phyloP scores from a whole-genome alignment of 2,888 invertebrate genomes.

The Craniophora ligustri region DNA sequence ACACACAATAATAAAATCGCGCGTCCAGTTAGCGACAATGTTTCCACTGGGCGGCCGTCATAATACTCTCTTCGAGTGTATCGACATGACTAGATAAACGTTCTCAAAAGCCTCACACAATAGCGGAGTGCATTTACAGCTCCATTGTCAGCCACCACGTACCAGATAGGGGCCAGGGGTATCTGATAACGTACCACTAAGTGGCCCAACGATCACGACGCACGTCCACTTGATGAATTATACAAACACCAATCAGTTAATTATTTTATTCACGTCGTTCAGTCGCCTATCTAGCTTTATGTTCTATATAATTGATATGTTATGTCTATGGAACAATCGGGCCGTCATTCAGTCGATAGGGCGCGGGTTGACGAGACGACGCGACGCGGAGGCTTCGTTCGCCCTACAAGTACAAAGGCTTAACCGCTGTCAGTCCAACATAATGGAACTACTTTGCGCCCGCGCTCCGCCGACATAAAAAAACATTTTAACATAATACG shows the following conservation, averaged over 20 bases:
- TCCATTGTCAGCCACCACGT: slow-evolving; percentile 74
- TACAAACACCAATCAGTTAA: slow-evolving; percentile 88
- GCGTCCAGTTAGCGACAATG: slow-evolving; percentile 23
- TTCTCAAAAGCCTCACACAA: slow-evolving; percentile 69
- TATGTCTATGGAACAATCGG: slow-evolving; percentile 86
- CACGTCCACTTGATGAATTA: slow-evolving; percentile 83
- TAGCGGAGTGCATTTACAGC: slow-evolving; percentile 77
- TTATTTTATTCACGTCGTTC: slow-evolving; percentile 88
- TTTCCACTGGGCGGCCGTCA: slow-evolving; percentile 40
- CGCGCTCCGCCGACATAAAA: slow-evolving; percentile 70
- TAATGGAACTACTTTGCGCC: slow-evolving; percentile 62
- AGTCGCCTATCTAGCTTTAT: slow-evolving; percentile 83
- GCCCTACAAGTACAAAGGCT: slow-evolving; percentile 48
- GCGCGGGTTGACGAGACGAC: slow-evolving; percentile 53
- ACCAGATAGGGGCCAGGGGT: slow-evolving; percentile 66
- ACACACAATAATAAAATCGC: slow-evolving; percentile 2
- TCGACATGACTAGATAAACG: slow-evolving; percentile 69
- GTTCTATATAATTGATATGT: slow-evolving; percentile 88
- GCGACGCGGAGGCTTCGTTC: slow-evolving; percentile 41
- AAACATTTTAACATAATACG: slow-evolving; percentile 80
- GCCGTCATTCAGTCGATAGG: slow-evolving; percentile 70
- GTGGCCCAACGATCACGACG: slow-evolving; percentile 77
- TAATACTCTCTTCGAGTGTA: slow-evolving; percentile 63
- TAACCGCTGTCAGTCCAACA: slow-evolving; percentile 58
- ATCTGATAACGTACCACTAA: slow-evolving; percentile 82